phyloP scores from a whole-genome alignment of 2,113 vertebrate species.

The Mormyrus lacerda region DNA sequence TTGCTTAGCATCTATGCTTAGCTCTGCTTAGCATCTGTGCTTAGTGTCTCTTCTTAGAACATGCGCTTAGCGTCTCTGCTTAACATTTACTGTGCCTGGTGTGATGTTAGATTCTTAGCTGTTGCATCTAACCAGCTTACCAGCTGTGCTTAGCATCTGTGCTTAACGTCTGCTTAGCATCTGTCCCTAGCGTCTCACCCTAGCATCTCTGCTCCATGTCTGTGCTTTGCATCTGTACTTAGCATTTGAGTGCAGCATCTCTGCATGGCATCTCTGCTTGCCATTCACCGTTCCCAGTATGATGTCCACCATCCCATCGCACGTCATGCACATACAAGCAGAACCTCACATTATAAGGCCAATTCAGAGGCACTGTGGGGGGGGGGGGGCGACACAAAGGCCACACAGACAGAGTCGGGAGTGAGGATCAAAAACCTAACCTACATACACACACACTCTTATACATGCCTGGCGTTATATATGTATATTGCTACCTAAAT shows the following conservation, averaged over 20 bases:
- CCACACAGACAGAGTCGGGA: not conserved
- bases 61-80: not conserved
- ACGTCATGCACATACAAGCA: not conserved
- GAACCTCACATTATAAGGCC: not conserved
- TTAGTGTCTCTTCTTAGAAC: not conserved
- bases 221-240: too few species aligned
- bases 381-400: not conserved
- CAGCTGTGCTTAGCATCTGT: not conserved
- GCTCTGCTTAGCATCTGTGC: too few species aligned
- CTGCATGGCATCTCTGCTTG: too few species aligned
- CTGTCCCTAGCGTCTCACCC: too few species aligned
- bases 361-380: not conserved
- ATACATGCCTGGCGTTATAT: not conserved
- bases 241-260: too few species aligned
- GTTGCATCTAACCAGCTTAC: not conserved
- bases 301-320: not conserved
- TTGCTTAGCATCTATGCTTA: not conserved
- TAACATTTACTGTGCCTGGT: not conserved
- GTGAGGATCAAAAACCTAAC: not conserved
- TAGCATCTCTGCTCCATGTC: too few species aligned
- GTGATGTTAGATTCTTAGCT: not conserved
- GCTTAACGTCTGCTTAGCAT: too few species aligned
- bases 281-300: not conserved
- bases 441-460: not conserved
- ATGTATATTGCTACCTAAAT: not conserved